Evolutionary conservation across 2,888 invertebrate genomes (phyloP).

Genomic region (Carpatolechia fugitivella): DNA sequence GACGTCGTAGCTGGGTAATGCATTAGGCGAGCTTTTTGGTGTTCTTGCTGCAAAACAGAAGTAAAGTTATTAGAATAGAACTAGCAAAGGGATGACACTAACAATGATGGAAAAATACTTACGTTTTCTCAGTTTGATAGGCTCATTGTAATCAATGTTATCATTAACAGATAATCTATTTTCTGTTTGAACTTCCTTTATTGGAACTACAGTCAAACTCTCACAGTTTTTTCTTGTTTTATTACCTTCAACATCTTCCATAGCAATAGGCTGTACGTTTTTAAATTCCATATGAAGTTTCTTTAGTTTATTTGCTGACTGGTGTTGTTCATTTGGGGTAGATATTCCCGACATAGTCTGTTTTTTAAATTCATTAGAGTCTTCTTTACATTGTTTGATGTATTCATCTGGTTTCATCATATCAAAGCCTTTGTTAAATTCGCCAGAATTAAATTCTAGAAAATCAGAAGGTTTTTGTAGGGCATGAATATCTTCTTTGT

Average conservation of each 20-base stretch:
- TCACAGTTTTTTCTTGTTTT: neutral
- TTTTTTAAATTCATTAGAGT: neutral
- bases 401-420: too few species aligned
- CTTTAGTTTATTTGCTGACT: too few species aligned
- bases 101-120: too few species aligned
- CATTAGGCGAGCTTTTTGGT: conserved; percentile 13
- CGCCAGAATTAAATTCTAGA: too few species aligned
- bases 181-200: neutral
- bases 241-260: too few species aligned
- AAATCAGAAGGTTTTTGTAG: neutral
- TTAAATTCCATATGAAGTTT: too few species aligned
- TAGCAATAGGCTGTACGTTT: too few species aligned
- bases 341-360: too few species aligned
- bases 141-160: neutral
- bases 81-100: neutral
- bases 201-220: neutral
- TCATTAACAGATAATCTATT: neutral
- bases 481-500: neutral
- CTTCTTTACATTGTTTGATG: too few species aligned
- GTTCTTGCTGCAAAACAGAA: neutral
- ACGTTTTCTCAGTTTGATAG: neutral
- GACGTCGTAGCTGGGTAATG: conserved; percentile 21
- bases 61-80: neutral
- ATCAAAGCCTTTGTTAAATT: too few species aligned
- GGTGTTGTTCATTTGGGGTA: too few species aligned